These are phyloP conservation scores for Sanderia malayensis DNA, from an alignment of 30 jellyfish, hydroid and myxozoan species.

Conservation along the genomic window DNA sequence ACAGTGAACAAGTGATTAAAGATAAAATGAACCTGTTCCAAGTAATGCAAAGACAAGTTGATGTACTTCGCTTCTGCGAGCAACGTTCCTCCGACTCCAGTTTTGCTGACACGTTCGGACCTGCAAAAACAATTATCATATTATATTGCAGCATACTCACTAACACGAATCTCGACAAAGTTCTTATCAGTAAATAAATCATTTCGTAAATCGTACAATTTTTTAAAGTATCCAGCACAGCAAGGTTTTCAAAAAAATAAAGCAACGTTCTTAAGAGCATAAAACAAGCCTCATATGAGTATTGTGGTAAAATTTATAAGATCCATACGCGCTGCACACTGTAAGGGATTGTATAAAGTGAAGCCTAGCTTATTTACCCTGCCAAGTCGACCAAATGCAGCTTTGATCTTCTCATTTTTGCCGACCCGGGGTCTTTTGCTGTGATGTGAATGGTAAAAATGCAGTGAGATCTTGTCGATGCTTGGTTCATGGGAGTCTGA, in stretches of 20 bases:
- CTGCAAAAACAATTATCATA: slow-evolving; percentile 26
- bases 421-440: slow-evolving; percentile 70
- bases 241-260: too few species aligned
- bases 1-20: too few species aligned
- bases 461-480: slow-evolving; percentile 97
- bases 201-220: too few species aligned
- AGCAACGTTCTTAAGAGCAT: too few species aligned
- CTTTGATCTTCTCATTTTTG: slow-evolving; percentile 82
- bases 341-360: too few species aligned
- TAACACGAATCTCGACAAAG: too few species aligned
- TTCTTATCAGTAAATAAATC: too few species aligned
- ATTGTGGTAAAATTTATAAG: too few species aligned
- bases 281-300: too few species aligned
- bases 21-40: slow-evolving; percentile 72
- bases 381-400: slow-evolving; percentile 94
- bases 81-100: slow-evolving; percentile 94
- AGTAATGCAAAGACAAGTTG: slow-evolving; percentile 79
- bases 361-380: slow-evolving; percentile 82
- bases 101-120: slow-evolving; percentile 97
- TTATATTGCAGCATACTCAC: too few species aligned
- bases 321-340: too few species aligned
- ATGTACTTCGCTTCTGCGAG: slow-evolving; percentile 92
- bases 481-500: slow-evolving; percentile 99
- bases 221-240: too few species aligned
- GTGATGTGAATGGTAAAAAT: slow-evolving; percentile 87